Evolutionary conservation across 2,113 vertebrate species (phyloP).

Genomic region (Ceratotherium simum): DNA sequence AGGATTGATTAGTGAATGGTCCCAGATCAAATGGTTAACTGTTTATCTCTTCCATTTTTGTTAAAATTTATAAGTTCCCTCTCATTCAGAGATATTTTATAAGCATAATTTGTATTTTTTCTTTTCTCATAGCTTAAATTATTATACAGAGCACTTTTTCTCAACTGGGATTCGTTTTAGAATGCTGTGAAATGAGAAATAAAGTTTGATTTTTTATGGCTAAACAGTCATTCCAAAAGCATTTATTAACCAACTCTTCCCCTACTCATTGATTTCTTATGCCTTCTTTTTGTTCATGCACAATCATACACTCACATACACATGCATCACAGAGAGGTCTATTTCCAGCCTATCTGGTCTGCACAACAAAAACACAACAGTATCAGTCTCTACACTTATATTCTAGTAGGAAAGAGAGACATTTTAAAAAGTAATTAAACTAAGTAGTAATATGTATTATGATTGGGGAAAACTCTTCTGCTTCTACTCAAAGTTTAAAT

Average conservation of each 20-base stretch:
- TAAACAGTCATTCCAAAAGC: neutral
- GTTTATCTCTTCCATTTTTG: neutral
- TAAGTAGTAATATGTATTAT: neutral
- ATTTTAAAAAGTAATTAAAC: neutral
- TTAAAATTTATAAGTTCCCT: neutral
- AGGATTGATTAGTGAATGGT: neutral
- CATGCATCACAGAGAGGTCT: neutral
- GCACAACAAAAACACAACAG: neutral
- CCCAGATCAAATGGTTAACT: neutral
- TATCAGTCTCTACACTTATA: neutral
- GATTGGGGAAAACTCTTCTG: neutral
- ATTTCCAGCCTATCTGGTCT: neutral
- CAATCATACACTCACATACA: neutral
- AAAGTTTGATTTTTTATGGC: neutral
- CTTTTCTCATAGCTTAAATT: neutral
- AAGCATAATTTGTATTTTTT: neutral
- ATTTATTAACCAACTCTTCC: neutral
- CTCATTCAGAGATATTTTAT: neutral
- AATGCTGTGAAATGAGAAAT: neutral
- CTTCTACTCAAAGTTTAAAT: neutral
- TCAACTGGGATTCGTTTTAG: neutral
- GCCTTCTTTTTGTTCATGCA: neutral
- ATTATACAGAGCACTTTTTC: neutral
- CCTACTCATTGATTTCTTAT: neutral
- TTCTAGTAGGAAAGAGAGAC: neutral